These are phyloP conservation scores for Hemicentrotus pulcherrimus DNA, from an alignment of 35 echinoderm and acorn worm species.

Conservation along the genomic window DNA sequence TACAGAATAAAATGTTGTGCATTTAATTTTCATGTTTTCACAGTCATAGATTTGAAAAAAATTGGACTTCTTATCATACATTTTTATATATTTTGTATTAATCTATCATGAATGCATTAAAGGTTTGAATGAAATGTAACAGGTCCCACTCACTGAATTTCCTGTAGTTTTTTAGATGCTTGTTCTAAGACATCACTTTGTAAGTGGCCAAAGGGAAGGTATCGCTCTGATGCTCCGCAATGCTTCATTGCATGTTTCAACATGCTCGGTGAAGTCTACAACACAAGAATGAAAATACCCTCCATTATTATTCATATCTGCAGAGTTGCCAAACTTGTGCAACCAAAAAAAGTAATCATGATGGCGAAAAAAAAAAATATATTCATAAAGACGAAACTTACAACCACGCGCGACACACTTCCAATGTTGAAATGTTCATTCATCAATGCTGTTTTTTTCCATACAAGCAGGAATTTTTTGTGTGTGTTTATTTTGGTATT, in stretches of 20 bases:
- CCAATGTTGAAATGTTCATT: too few relatives aligned
- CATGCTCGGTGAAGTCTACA: background rate
- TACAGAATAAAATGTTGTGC: background rate
- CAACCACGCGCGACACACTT: too few relatives aligned
- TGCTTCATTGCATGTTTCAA: background rate
- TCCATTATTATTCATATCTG: too few relatives aligned
- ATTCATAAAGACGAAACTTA: too few relatives aligned
- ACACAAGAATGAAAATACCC: background rate
- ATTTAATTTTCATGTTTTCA: background rate
- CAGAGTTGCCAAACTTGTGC: too few relatives aligned
- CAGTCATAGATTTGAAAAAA: background rate
- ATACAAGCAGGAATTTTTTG: too few relatives aligned
- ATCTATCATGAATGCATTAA: background rate
- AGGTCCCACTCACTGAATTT: slow-evolving; percentile 25
- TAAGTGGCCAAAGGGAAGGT: slow-evolving; percentile 1
- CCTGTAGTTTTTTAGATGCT: background rate
- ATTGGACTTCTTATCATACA: background rate
- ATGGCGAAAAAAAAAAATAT: too few relatives aligned
- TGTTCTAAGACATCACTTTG: background rate
- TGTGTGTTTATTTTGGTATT: too few relatives aligned
- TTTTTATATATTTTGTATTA: background rate
- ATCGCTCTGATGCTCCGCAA: background rate
- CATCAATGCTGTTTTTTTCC: too few relatives aligned
- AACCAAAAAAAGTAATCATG: too few relatives aligned
- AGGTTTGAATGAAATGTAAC: background rate